Percentiles rank a stretch among this genome's conserved stretches.
Evolutionary conservation across 2,888 invertebrate genomes (phyloP).

Genomic region (Tridacna crocea): DNA sequence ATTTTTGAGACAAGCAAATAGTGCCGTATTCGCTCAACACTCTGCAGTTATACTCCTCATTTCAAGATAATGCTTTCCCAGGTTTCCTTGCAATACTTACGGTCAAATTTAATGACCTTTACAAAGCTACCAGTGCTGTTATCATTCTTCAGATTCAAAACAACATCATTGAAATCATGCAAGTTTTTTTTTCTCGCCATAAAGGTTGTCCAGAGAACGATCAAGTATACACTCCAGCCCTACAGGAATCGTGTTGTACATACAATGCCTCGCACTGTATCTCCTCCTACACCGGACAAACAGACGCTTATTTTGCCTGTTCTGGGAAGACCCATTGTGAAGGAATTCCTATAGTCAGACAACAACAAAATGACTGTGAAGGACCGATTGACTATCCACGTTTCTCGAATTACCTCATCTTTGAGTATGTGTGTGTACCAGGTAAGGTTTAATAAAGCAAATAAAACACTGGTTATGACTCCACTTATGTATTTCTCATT

Average conservation of each 20-base stretch:
- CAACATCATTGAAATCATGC: too few species aligned
- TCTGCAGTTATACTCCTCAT: too few species aligned
- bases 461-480: too few species aligned
- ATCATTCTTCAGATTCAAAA: too few species aligned
- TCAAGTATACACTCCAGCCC: slow-evolving; percentile 24
- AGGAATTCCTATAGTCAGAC: slow-evolving; percentile 25
- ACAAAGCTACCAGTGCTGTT: too few species aligned
- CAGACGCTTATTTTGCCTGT: slow-evolving; percentile 17
- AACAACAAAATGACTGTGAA: slow-evolving; percentile 26
- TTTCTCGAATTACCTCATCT: slow-evolving; percentile 34
- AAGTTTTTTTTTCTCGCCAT: too few species aligned
- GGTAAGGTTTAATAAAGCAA: slow-evolving; percentile 3
- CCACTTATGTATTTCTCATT: too few species aligned
- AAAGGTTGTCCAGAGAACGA: slow-evolving; percentile 36
- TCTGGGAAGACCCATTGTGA: slow-evolving; percentile 21
- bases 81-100: too few species aligned
- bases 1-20: too few species aligned
- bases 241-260: slow-evolving; percentile 25
- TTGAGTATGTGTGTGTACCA: slow-evolving; percentile 45
- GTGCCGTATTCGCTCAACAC: too few species aligned
- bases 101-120: too few species aligned
- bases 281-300: slow-evolving; percentile 15
- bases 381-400: neutral
- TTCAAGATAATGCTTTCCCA: too few species aligned
- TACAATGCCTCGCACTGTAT: slow-evolving; percentile 37